Percentiles rank a stretch among this genome's conserved stretches.
These are phyloP conservation scores for Cyclophora albipunctata DNA, from an alignment of 2,888 invertebrate genomes.

Conservation along the genomic window DNA sequence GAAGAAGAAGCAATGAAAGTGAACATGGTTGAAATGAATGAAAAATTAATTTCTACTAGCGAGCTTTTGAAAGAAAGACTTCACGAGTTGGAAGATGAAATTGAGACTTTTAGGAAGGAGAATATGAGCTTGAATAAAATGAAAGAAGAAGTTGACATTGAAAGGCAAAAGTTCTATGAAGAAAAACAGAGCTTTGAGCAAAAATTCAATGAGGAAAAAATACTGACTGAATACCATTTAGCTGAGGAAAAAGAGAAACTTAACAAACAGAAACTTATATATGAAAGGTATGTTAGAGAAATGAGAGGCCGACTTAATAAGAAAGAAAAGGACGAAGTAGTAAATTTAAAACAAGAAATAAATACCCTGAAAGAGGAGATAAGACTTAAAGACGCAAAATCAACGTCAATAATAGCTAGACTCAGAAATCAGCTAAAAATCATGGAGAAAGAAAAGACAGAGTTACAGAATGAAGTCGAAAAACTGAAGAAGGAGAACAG, in stretches of 20 bases:
- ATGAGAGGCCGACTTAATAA: conserved; percentile 79
- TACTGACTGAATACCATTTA: conserved; percentile 78
- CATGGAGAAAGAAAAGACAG: conserved; percentile 81
- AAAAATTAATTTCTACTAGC: conserved; percentile 71
- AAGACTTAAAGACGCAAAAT: conserved; percentile 82
- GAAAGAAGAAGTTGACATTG: conserved; percentile 77
- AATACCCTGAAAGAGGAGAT: conserved; percentile 79
- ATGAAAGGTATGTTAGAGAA: conserved; percentile 80
- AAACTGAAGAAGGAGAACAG: conserved; percentile 80
- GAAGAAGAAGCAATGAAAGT: conserved; percentile 46
- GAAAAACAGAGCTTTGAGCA: conserved; percentile 76
- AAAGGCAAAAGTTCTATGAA: conserved; percentile 76
- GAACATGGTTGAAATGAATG: conserved; percentile 62
- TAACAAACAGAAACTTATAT: conserved; percentile 77
- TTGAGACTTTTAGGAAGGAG: conserved; percentile 71
- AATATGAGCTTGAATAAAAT: conserved; percentile 66
- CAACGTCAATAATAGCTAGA: conserved; percentile 81
- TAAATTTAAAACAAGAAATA: conserved; percentile 78
- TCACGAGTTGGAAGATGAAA: conserved; percentile 79
- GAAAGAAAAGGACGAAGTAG: conserved; percentile 82
- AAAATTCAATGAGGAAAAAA: conserved; percentile 79
- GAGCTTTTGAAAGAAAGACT: conserved; percentile 77
- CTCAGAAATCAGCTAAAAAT: conserved; percentile 83
- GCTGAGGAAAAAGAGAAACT: conserved; percentile 82
- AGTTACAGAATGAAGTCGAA: conserved; percentile 79